Evolutionary conservation across 2,113 vertebrate genomes (phyloP).

Genomic region (Labeo catla): DNA sequence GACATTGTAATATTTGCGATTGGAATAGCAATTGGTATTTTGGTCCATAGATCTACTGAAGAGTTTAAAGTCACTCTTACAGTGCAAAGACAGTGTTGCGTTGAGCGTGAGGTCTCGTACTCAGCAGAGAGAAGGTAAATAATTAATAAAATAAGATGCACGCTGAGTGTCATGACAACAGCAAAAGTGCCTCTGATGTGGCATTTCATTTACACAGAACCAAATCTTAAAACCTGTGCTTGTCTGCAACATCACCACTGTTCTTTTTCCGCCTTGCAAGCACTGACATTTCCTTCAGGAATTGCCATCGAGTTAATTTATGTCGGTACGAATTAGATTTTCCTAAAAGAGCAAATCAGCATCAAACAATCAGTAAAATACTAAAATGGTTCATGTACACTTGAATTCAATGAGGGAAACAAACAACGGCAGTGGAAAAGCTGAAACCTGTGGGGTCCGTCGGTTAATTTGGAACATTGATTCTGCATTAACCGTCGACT

Average conservation of each 20-base stretch:
- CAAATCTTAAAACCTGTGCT: not conserved
- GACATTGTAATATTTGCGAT: not conserved
- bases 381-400: not conserved
- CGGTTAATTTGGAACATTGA: slow-evolving; percentile 79
- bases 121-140: not conserved
- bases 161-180: not conserved
- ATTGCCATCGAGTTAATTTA: not conserved
- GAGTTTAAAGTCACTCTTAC: not conserved
- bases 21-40: not conserved
- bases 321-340: not conserved
- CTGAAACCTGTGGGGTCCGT: slow-evolving; percentile 58
- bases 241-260: not conserved
- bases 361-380: not conserved
- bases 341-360: not conserved
- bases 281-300: not conserved
- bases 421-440: slow-evolving; percentile 9
- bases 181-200: not conserved
- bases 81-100: not conserved
- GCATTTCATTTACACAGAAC: not conserved
- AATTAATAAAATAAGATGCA: slow-evolving; percentile 6
- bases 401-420: not conserved
- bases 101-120: not conserved
- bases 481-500: slow-evolving; percentile 75
- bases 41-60: not conserved
- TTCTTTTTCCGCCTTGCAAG: not conserved